Conservation (phyloP, 2,113 vertebrate species). For the Lanius collurio region DNA sequence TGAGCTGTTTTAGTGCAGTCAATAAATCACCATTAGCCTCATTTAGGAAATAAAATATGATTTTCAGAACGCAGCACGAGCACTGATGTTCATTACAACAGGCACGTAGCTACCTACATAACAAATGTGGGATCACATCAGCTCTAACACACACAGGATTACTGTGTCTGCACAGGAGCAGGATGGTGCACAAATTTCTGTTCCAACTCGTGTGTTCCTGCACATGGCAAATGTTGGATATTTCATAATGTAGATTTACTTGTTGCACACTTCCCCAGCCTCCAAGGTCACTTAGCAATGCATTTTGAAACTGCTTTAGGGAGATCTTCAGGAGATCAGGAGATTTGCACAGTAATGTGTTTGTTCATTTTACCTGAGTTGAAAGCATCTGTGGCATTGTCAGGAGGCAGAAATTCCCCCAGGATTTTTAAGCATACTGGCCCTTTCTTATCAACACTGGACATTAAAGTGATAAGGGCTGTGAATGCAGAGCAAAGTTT, state of each 20-base stretch:
- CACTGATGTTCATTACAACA: not conserved
- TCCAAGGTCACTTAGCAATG: not conserved
- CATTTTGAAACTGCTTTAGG: not conserved
- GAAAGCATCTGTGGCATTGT: not conserved
- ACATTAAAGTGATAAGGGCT: not conserved
- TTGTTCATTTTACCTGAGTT: not conserved
- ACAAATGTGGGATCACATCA: not conserved
- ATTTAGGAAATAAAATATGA: not conserved
- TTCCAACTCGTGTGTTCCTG: fast-evolving
- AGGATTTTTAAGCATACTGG: not conserved
- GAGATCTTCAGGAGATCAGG: not conserved
- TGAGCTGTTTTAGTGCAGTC: not conserved
- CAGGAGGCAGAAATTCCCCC: not conserved
- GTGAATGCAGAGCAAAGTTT: not conserved
- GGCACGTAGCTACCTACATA: not conserved
- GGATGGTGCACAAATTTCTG: not conserved
- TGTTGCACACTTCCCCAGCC: not conserved
- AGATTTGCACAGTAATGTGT: not conserved
- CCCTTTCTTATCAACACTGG: not conserved
- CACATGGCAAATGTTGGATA: not conserved
- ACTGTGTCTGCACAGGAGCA: not conserved
- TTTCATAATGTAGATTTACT: not conserved
- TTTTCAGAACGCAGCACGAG: not conserved
- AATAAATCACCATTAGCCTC: not conserved
- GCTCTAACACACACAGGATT: not conserved